Conservation (phyloP, 2,113 vertebrate species). For the Thunnus maccoyii region DNA sequence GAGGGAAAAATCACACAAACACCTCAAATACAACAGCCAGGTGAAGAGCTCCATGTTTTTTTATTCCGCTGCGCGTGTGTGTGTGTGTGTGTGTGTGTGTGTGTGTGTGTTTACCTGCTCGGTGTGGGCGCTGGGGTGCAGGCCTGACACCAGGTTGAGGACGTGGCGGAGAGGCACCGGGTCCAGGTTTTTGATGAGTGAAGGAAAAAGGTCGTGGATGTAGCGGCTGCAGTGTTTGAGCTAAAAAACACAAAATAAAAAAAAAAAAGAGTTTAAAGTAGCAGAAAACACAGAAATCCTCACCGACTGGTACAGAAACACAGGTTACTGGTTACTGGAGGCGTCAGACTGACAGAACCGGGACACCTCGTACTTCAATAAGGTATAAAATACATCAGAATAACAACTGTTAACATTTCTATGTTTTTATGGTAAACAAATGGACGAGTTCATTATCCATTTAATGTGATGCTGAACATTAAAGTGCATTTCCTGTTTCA, state of each 20-base stretch:
- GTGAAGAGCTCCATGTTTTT: not conserved
- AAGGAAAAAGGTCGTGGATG: conserved; percentile 98
- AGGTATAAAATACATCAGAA: too few relatives aligned
- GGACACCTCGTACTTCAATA: too few relatives aligned
- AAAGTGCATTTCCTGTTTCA: too few relatives aligned
- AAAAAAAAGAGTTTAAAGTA: not conserved
- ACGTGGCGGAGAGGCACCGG: conserved; percentile 97
- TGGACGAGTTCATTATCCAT: too few relatives aligned
- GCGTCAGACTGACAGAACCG: too few relatives aligned
- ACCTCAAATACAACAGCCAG: not conserved
- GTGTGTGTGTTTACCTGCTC: conserved; percentile 90
- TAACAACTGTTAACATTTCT: too few relatives aligned
- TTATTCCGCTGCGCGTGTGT: not conserved
- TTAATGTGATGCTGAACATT: too few relatives aligned
- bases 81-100: not conserved
- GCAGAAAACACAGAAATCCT: not conserved
- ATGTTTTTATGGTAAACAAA: too few relatives aligned
- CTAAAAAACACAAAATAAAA: conserved; percentile 72
- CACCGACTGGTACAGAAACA: too few relatives aligned
- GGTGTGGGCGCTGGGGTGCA: conserved; percentile 97
- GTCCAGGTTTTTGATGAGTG: conserved; percentile 98
- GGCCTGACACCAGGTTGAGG: conserved; percentile 95
- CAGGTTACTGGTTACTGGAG: too few relatives aligned
- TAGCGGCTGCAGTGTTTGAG: conserved; percentile 99
- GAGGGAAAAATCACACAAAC: not conserved